Percentiles rank a stretch among this genome's conserved stretches.
These are phyloP conservation scores for Uropsilus gracilis DNA, from an alignment of 2,113 vertebrate genomes.

Conservation along the genomic window DNA sequence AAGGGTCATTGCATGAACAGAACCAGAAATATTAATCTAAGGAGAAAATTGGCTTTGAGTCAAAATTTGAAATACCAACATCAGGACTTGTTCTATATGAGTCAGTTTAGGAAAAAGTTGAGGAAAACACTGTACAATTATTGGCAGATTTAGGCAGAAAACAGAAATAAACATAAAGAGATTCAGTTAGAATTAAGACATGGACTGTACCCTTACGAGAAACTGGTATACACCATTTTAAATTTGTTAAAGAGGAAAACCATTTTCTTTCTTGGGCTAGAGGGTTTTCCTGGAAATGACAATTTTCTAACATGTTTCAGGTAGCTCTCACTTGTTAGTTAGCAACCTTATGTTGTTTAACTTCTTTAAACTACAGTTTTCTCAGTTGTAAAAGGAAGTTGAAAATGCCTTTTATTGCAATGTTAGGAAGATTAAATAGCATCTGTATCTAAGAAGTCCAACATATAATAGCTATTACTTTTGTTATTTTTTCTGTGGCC, in stretches of 20 bases:
- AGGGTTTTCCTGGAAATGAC: not conserved
- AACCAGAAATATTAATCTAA: constrained; percentile 17
- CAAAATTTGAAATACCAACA: not conserved
- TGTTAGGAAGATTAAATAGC: not conserved
- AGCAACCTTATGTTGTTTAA: not conserved
- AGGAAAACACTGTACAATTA: not conserved
- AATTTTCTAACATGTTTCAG: not conserved
- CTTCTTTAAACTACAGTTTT: not conserved
- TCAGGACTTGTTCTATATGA: not conserved
- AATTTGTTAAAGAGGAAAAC: not conserved
- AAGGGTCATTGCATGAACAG: not conserved
- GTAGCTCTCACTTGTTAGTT: not conserved
- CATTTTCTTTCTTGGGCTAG: not conserved
- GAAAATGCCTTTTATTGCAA: not conserved
- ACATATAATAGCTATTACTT: not conserved
- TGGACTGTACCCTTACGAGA: not conserved
- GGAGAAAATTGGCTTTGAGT: not conserved
- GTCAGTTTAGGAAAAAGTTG: not conserved
- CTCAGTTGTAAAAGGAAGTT: not conserved
- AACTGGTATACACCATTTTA: not conserved
- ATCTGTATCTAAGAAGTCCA: not conserved
- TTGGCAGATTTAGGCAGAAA: constrained; percentile 11
- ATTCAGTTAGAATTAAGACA: not conserved
- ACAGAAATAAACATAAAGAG: not conserved
- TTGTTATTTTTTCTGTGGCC: not conserved